Base-by-base conservation (phyloP, 2,888 invertebrate species). In the Dorcus hopei region DNA sequence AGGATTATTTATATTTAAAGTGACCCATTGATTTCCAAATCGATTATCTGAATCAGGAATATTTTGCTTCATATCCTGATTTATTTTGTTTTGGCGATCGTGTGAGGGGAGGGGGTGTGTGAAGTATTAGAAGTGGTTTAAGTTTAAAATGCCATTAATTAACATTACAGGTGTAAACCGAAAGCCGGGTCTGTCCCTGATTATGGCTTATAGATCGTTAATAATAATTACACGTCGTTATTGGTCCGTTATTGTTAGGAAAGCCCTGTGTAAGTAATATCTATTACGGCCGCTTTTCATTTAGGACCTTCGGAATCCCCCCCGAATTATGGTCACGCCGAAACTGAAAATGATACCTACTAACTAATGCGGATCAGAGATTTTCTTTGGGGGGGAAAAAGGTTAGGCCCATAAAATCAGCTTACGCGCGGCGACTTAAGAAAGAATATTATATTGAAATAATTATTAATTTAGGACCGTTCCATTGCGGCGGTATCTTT, bases 201-300 rank as follows among this genome's bases (percentile, higher is more conserved):
- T 39, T 40, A 40, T 39, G 51, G 40, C 40, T 51, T 51, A 51
- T 51, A 40, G 51, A 39, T 19, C 40, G 51, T 40, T 38, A n/a
- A 40, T 51, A 38, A 38, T 51, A 51, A 51, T 51, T 51, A 51
- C 51, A 23, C 45, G 45, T 45, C 51, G 40, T 40, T 38, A 16
- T 3, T 11, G 33, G 11, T 9, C 14, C 8, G 40, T 39, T 38
- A 40, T 33, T 16, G 40, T 51, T 38, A 51, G 39, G 51, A 51
- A 39, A 38, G 49, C 40, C 38, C 7, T 33, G 47, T 40, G 51
- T 51, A 51, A 26, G 39, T 39, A 14, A 39, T 51, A 51, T 51
- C 33, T 16, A 16, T 38, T 26, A 51, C 51, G 38, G 14, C 9
- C 7, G 51, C 9, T 51, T 40, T 38, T 39, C 23, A 40, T 9